These are phyloP conservation scores for Platysteira castanea DNA, from an alignment of 2,113 vertebrate species.

Conservation along the genomic window DNA sequence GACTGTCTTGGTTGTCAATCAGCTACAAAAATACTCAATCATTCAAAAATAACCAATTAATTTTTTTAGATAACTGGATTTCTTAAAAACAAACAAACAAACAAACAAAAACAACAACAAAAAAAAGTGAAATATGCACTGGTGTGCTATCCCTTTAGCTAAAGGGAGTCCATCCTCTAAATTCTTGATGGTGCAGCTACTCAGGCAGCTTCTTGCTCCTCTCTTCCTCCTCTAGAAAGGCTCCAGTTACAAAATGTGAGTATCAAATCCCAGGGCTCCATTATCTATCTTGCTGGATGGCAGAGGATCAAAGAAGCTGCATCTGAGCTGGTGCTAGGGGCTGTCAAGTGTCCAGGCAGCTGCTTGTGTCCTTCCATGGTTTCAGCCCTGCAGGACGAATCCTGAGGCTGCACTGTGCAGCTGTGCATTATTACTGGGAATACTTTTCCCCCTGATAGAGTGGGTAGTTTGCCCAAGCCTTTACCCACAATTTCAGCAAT, in stretches of 20 bases:
- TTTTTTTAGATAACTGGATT: not conserved
- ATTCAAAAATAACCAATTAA: not conserved
- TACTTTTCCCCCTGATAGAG: rapidly evolving
- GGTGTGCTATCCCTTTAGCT: not conserved
- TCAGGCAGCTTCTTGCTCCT: not conserved
- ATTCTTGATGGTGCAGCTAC: not conserved
- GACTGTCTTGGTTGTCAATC: too few relatives aligned
- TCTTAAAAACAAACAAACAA: not conserved
- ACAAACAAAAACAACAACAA: too few relatives aligned
- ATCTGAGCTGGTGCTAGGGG: not conserved
- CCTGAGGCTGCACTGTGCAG: not conserved
- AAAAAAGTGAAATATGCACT: not conserved
- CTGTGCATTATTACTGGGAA: not conserved
- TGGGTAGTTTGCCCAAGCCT: not conserved
- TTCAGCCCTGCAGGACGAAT: not conserved
- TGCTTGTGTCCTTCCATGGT: not conserved
- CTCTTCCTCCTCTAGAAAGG: not conserved
- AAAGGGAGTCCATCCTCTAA: not conserved
- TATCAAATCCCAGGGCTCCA: not conserved
- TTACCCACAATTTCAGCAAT: not conserved
- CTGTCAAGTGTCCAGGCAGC: not conserved
- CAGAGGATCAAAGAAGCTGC: not conserved
- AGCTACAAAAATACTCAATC: not conserved
- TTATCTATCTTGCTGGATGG: not conserved
- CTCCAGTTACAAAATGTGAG: not conserved